phyloP scores from a whole-genome alignment of 2,888 invertebrate genomes.

The Ophion costatus region DNA sequence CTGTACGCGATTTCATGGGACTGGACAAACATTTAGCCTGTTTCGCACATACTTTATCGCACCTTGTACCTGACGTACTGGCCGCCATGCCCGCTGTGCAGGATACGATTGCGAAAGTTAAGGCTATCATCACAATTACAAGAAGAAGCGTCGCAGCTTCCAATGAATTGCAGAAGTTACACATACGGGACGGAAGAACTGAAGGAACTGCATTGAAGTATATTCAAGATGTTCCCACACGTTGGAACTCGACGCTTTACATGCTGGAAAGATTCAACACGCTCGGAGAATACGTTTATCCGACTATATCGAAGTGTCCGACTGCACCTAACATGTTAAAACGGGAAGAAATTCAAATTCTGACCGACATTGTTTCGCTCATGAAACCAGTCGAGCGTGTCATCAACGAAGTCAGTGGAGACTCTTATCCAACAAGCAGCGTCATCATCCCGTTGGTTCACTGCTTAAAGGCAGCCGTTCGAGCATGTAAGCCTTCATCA shows the following conservation, averaged over 20 bases:
- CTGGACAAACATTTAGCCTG: constrained; percentile 60
- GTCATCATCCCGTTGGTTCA: constrained; percentile 66
- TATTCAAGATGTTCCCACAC: constrained; percentile 63
- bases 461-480: constrained; percentile 43
- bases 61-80: constrained; percentile 57
- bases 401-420: constrained; percentile 67
- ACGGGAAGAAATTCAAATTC: constrained; percentile 59
- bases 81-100: constrained; percentile 24
- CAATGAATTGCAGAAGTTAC: constrained; percentile 63
- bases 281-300: constrained; percentile 64
- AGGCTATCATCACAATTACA: constrained; percentile 63
- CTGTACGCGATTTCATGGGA: constrained; percentile 41
- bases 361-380: constrained; percentile 60
- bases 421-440: constrained; percentile 67
- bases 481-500: constrained; percentile 13
- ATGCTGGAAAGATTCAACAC: constrained; percentile 63
- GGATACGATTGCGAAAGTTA: constrained; percentile 64
- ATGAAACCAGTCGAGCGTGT: constrained; percentile 66
- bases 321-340: constrained; percentile 63
- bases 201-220: constrained; percentile 61
- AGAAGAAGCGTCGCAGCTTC: constrained; percentile 64
- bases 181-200: constrained; percentile 63
- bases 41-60: constrained; percentile 64
- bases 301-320: constrained; percentile 60
- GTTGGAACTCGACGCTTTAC: constrained; percentile 65